Evolutionary conservation across 1,140 invertebrate species (phyloP), one percentile per base, ranked within the genome.

Genomic region (Parapsyche elsis): DNA sequence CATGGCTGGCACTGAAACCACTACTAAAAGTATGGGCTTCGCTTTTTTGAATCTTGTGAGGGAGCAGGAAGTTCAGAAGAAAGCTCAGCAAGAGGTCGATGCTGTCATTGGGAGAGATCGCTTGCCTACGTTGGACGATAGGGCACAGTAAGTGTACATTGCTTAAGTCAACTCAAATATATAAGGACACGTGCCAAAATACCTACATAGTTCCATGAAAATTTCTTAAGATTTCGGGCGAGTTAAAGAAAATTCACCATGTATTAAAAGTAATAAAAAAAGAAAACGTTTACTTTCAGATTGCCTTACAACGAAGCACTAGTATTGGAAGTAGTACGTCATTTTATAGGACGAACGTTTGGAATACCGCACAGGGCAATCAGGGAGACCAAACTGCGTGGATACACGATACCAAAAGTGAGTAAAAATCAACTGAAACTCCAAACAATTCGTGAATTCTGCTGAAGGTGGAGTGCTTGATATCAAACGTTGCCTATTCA

Each of bases 1-100:
- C 81, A 93, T 95, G 88, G 95, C 94, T 30, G 95, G 94, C 0
- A 93, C 94, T 0, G 95, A 96, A 86, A 96, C 95, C 0, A 95
- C 95, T 0, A 92, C 91, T 23, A 95, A 95, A 84, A 92, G 92
- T 24, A 87, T 96, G 82, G 92, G 92, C 21, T 96, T 95, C 85
- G 91, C 92, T 53, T 93, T 97, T 73, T 90, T 96, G 71, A 93
- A 95, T 82, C 87, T 97, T 81, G 90, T 96, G 0, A 86, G 93
- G 53, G 90, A 94, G 85, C 95, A 93, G n/a, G 90, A 95, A 19
- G 91, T 96, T 0, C 95, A 97, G 84, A 90, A 88, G 76, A 94
- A 93, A 86, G 94, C 94, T 0, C 94, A 94, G 80, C 90, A 91
- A 64, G 95, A 97, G 90, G 93, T 97, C 80, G 95, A 96, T 84